These are phyloP conservation scores for Naja naja DNA, from an alignment of 2,113 vertebrate species.

Conservation along the genomic window DNA sequence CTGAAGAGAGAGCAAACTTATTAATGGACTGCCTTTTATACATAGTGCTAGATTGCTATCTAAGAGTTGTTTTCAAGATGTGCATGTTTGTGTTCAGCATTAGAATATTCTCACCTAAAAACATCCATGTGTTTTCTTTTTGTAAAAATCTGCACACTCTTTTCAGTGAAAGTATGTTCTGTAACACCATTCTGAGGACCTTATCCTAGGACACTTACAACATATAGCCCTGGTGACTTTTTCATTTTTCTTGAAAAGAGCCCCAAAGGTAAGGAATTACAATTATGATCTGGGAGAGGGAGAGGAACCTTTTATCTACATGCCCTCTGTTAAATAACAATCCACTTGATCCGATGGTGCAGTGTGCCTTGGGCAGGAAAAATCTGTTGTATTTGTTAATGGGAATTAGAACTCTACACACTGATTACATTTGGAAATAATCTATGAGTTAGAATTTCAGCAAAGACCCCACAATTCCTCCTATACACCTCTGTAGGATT, in stretches of 20 bases:
- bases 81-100: neutral
- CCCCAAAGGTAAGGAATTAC: neutral
- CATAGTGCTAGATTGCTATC: neutral
- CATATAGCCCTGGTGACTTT: neutral
- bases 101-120: neutral
- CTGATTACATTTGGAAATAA: neutral
- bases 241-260: neutral
- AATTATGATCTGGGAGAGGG: neutral
- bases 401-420: neutral
- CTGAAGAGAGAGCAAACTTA: constrained; percentile 39
- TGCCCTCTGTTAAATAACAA: neutral
- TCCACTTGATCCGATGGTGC: neutral
- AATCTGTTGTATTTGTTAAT: neutral
- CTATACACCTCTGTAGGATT: neutral
- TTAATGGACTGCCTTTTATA: constrained; percentile 32
- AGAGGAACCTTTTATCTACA: neutral
- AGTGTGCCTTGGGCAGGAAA: neutral
- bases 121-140: neutral
- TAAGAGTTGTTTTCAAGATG: constrained; percentile 41
- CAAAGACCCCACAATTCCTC: neutral
- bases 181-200: neutral
- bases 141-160: neutral
- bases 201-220: neutral
- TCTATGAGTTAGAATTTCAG: neutral
- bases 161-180: neutral